Conservation (phyloP, 1,140 invertebrate species). For the Aphelinus atriplicis region DNA sequence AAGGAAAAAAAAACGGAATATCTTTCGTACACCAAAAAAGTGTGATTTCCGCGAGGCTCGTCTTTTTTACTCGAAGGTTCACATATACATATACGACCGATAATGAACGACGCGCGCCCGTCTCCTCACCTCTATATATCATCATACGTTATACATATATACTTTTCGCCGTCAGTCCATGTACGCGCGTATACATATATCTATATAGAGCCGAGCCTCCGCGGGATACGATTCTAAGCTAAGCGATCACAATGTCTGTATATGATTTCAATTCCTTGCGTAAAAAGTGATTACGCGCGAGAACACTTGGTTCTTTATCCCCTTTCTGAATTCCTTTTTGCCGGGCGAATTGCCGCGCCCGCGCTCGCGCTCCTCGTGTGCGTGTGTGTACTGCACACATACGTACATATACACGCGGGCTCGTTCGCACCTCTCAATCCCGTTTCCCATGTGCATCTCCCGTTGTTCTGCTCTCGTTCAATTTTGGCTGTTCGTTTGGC, state of each 20-base stretch:
- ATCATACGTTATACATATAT: too few relatives aligned
- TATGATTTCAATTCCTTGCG: conserved; percentile 40
- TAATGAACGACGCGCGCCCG: too few relatives aligned
- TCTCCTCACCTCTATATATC: too few relatives aligned
- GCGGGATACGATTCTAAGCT: conserved; percentile 17
- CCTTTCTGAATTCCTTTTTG: background rate
- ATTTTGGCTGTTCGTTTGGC: too few relatives aligned
- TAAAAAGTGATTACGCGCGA: conserved; percentile 22
- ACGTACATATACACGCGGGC: background rate
- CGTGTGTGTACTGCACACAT: background rate
- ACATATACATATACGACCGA: background rate
- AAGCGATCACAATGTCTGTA: conserved; percentile 33
- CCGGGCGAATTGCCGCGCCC: too few relatives aligned
- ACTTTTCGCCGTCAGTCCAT: too few relatives aligned
- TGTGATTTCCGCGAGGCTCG: background rate
- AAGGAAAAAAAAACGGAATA: too few relatives aligned
- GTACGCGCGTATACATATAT: too few relatives aligned
- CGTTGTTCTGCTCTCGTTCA: background rate
- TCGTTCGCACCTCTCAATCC: conserved; percentile 9
- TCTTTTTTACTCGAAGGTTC: background rate
- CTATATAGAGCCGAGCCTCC: conserved; percentile 3
- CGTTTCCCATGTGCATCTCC: conserved; percentile 15
- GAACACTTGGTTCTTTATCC: background rate
- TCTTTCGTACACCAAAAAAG: too few relatives aligned
- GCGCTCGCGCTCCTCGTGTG: background rate